Percentiles rank a stretch among this genome's conserved stretches.
These are phyloP conservation scores for Cygnus olor DNA, from an alignment of 2,797 vertebrate genomes.

Conservation along the genomic window DNA sequence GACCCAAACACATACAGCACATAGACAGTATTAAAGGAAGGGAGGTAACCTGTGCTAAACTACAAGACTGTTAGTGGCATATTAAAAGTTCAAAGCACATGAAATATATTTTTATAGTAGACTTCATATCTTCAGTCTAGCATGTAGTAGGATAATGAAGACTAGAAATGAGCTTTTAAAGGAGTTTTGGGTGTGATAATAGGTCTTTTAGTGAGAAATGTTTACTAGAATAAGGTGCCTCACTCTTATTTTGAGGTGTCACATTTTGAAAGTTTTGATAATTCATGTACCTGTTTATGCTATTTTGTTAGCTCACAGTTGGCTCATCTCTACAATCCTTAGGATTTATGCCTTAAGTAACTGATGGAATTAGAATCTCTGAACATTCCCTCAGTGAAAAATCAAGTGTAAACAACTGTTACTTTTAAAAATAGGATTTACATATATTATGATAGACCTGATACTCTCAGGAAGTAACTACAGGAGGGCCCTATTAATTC, in stretches of 20 bases:
- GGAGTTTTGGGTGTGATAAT: constrained; percentile 18
- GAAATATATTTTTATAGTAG: not conserved
- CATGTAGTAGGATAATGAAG: not conserved
- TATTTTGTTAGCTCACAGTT: not conserved
- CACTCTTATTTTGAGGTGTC: constrained; percentile 22
- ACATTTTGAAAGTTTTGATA: not conserved
- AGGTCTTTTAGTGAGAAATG: constrained; percentile 5
- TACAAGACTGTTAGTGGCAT: not conserved
- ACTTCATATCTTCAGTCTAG: not conserved
- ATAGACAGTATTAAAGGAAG: not conserved
- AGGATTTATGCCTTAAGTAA: not conserved
- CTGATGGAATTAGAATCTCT: not conserved
- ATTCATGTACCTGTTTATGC: not conserved
- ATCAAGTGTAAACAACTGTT: not conserved
- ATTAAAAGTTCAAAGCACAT: not conserved
- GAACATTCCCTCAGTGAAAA: not conserved
- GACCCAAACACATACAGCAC: rapidly evolving
- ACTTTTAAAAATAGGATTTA: constrained; percentile 1
- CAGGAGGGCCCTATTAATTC: not conserved
- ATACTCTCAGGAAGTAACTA: not conserved
- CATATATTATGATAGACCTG: not conserved
- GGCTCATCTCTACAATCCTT: not conserved
- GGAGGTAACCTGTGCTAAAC: not conserved
- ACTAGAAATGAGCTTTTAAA: not conserved
- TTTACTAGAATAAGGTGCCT: not conserved